A percentile compares a stretch with the other conserved stretches of the same genome.
Conservation (phyloP, 2,113 vertebrate genomes). For the Rhabdornis inornatus region DNA sequence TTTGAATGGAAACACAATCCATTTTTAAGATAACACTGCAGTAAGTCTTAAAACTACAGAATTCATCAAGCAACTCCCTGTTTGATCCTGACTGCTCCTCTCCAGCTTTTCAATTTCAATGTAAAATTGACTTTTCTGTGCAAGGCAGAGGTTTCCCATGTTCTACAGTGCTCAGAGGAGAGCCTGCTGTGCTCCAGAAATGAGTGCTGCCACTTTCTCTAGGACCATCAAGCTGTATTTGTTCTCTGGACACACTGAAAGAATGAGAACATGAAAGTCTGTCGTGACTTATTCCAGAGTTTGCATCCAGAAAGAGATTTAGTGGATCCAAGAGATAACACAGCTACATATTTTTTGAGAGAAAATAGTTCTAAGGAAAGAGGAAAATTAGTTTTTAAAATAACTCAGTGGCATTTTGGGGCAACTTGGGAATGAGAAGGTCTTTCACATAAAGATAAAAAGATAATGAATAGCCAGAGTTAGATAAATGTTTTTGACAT, state of each 20-base stretch:
- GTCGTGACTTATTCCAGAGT: background rate
- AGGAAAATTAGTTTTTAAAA: background rate
- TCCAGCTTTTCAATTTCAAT: background rate
- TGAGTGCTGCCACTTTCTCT: background rate
- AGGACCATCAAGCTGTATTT: background rate
- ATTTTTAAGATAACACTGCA: background rate
- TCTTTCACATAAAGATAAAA: background rate
- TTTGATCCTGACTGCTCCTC: background rate
- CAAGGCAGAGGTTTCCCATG: background rate
- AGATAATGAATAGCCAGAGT: background rate
- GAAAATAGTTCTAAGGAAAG: background rate
- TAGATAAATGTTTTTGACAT: background rate
- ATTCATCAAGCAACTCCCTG: background rate
- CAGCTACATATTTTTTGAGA: background rate
- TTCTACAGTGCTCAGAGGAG: background rate
- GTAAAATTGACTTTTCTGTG: background rate
- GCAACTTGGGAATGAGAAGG: background rate
- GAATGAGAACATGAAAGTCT: background rate
- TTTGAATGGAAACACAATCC: background rate
- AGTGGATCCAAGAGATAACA: background rate
- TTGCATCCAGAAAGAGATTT: background rate
- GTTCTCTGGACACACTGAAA: background rate
- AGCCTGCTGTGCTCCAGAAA: background rate
- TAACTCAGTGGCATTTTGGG: background rate
- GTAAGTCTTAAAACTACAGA: background rate